Evolutionary conservation across 2,888 invertebrate genomes (phyloP).

Genomic region (Cataglyphis cursor): DNA sequence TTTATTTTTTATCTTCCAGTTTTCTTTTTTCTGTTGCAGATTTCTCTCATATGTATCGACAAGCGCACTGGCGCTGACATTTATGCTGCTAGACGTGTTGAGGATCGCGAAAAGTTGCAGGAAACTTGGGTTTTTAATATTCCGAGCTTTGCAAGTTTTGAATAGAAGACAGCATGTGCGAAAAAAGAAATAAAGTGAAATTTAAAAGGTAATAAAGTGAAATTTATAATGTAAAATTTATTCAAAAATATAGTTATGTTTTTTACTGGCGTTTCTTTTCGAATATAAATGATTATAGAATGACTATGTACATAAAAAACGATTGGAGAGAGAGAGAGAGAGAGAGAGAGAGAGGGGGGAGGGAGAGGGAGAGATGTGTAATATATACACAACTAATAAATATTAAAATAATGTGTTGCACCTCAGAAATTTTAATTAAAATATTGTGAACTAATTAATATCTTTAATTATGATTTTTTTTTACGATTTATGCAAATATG

Average conservation of each 20-base stretch:
- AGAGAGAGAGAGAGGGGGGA: no score
- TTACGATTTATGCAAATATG: background rate
- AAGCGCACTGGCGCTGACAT: background rate
- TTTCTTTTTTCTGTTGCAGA: background rate
- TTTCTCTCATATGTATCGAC: background rate
- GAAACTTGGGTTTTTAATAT: background rate
- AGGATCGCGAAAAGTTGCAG: background rate
- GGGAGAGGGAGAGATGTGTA: background rate
- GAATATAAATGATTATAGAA: background rate
- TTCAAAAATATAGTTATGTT: background rate
- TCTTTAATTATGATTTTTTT: conserved; percentile 10
- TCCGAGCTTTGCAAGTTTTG: background rate
- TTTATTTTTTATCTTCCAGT: background rate
- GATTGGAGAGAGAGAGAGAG: background rate
- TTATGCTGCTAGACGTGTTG: background rate
- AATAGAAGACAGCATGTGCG: background rate
- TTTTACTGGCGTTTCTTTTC: background rate
- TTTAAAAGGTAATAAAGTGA: background rate
- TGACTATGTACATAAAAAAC: background rate
- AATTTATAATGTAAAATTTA: background rate
- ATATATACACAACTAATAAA: background rate
- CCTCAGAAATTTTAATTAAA: background rate
- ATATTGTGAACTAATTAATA: background rate
- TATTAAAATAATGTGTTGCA: background rate
- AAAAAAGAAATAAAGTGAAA: background rate